phyloP scores from a whole-genome alignment of 2,888 invertebrate species.

The Amiota communis region DNA sequence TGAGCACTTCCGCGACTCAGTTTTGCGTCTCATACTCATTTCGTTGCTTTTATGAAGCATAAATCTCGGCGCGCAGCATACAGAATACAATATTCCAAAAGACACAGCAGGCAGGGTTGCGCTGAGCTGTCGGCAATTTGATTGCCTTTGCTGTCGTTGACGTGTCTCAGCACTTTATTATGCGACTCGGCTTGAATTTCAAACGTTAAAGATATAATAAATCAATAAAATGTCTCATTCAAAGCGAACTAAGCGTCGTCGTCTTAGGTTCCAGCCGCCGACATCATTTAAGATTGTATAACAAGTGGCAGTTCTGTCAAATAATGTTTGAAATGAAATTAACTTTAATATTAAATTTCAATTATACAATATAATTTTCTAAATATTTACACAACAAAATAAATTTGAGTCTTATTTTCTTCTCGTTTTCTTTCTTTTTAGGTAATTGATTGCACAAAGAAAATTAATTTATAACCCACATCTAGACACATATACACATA shows the following conservation, averaged over 20 bases:
- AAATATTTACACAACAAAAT: constrained; percentile 13
- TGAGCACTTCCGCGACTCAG: background rate
- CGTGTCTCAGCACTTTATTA: constrained; percentile 42
- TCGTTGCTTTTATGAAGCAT: constrained; percentile 2
- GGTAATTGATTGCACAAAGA: constrained; percentile 60
- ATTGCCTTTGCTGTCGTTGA: constrained; percentile 20
- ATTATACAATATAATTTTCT: constrained; percentile 20
- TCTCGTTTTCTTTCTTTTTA: constrained; percentile 46
- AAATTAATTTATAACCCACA: constrained; percentile 54
- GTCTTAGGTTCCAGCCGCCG: constrained; percentile 11
- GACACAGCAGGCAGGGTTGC: constrained; percentile 8
- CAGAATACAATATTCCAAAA: too few relatives aligned
- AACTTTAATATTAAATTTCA: constrained; percentile 28
- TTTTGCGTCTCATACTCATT: background rate
- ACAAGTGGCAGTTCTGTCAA: background rate
- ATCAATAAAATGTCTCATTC: constrained; percentile 57
- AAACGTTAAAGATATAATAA: constrained; percentile 54
- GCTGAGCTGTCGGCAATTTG: constrained; percentile 17
- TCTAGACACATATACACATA: background rate
- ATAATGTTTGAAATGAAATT: background rate
- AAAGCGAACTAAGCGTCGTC: constrained; percentile 45
- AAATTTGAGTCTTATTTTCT: background rate
- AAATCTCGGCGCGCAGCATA: constrained; percentile 39
- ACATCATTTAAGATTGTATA: too few relatives aligned
- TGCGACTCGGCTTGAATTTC: constrained; percentile 16